phyloP scores from a whole-genome alignment of 2,797 vertebrate genomes.

The Myiothlypis chrysogaster region DNA sequence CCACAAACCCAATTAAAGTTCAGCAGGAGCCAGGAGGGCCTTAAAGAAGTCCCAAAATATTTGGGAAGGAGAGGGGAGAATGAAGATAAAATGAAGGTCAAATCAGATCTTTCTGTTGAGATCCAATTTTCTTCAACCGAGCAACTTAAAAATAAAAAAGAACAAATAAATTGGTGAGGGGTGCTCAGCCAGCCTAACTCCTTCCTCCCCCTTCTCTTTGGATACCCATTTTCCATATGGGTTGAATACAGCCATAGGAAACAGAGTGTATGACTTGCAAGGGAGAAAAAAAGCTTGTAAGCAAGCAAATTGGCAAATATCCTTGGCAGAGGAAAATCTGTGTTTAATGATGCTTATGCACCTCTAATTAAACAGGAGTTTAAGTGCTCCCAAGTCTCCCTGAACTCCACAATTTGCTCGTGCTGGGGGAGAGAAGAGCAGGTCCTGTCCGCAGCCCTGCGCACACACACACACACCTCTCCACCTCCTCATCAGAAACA shows the following conservation, averaged over 20 bases:
- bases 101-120: constrained; percentile 38
- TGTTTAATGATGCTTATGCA: constrained; percentile 30
- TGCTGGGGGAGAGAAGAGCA: neutral
- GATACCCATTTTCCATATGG: constrained; percentile 12
- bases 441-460: neutral
- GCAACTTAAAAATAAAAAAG: constrained; percentile 8
- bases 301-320: constrained; percentile 19
- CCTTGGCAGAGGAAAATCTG: neutral
- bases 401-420: neutral
- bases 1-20: constrained; percentile 59
- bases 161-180: neutral
- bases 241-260: constrained; percentile 9
- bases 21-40: constrained; percentile 49
- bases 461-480: neutral
- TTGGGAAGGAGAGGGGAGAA: constrained; percentile 36
- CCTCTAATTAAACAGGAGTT: constrained; percentile 29
- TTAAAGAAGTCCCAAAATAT: constrained; percentile 50
- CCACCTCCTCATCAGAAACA: constrained; percentile 37
- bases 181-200: constrained; percentile 43
- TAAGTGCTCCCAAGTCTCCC: constrained; percentile 5
- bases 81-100: constrained; percentile 61
- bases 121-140: constrained; percentile 45
- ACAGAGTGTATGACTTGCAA: neutral
- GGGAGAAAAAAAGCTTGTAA: neutral
- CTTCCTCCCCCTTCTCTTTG: neutral